A percentile compares a stretch with the other conserved stretches of the same genome.
Evolutionary conservation across 2,797 vertebrate genomes (phyloP).

Genomic region (Microctenopoma stevenorrisi): DNA sequence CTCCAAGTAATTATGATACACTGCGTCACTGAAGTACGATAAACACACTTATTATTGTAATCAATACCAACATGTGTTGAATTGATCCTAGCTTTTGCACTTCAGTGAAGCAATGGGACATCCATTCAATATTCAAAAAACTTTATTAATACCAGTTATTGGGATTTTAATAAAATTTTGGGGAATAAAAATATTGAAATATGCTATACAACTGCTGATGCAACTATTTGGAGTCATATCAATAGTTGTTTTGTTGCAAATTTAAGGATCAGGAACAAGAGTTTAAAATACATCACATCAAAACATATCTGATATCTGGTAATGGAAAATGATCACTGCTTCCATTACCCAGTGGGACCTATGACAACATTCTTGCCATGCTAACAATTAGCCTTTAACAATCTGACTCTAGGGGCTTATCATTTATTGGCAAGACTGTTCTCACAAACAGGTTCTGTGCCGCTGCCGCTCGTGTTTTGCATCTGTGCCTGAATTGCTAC

Average conservation of each 20-base stretch:
- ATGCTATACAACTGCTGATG: slow-evolving; percentile 7
- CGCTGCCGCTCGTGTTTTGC: slow-evolving; percentile 35
- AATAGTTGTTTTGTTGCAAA: slow-evolving; percentile 22
- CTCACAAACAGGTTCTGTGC: slow-evolving; percentile 24
- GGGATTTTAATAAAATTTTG: too few relatives aligned
- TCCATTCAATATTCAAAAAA: too few relatives aligned
- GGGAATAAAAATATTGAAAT: not conserved
- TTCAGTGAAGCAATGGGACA: too few relatives aligned
- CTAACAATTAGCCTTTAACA: slow-evolving; percentile 56
- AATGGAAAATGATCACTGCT: slow-evolving; percentile 46
- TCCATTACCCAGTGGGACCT: slow-evolving; percentile 18
- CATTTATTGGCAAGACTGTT: slow-evolving; percentile 35
- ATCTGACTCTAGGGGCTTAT: slow-evolving; percentile 38
- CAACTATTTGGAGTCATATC: not conserved
- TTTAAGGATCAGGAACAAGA: slow-evolving; percentile 14
- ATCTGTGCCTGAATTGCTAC: slow-evolving; percentile 37
- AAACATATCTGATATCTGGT: slow-evolving; percentile 37
- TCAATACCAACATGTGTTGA: too few relatives aligned
- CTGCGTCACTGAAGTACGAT: too few relatives aligned
- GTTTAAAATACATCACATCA: slow-evolving; percentile 30
- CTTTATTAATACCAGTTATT: too few relatives aligned
- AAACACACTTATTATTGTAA: too few relatives aligned
- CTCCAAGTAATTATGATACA: not conserved
- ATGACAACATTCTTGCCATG: slow-evolving; percentile 50
- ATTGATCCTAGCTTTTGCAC: too few relatives aligned